Evolutionary conservation across 2,797 vertebrate species (phyloP), one percentile per base, ranked within the genome.

Genomic region (Danio albolineatus): DNA sequence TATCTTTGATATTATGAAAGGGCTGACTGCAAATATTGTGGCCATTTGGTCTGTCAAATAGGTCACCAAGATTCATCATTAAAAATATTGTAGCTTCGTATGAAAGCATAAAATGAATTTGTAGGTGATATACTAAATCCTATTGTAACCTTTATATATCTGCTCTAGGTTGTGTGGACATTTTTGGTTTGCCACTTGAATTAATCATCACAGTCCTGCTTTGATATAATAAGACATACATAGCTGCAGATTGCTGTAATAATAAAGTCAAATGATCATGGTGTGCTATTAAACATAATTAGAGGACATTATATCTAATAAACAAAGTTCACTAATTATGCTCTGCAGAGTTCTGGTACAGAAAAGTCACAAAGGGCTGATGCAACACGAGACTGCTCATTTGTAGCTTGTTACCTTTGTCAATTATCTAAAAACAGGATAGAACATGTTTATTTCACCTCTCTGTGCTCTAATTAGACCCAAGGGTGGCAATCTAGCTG

Each of bases 381-480:
- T 48, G 38, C 28, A 75, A 41, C 46, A 41, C 41, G 28, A 75
- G 46, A 62, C 12, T 17, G n/a, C 56, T 67, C 14, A 49, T n/a
- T 16, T 67, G 46, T 13, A 16, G 46, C 46, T 75, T 41, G 5
- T 64, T 64, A 53, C 38, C 59, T 64, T 62, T 41, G 39, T 69
- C 48, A 49, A 28, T 69, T 16, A 69, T 69, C 54, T 10, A 7
- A 39, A 53, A 74, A n/a, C 14, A 38, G 28, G 57, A 75, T 21
- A 53, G 49, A 62, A 75, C 59, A 7, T 75, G 36, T 75, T 64
- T 53, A 53, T 75, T 75, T 64, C 5, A 38, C 39, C 10, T 64
- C 36, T 61, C 17, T 41, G 4, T 28, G 48, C 21, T 57, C 12
- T 65, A 62, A 80, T 64, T 41, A 41, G 10, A 43, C 57, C 59